Evolutionary conservation across 2,113 vertebrate genomes (phyloP).

Genomic region (Prunella fulvescens): DNA sequence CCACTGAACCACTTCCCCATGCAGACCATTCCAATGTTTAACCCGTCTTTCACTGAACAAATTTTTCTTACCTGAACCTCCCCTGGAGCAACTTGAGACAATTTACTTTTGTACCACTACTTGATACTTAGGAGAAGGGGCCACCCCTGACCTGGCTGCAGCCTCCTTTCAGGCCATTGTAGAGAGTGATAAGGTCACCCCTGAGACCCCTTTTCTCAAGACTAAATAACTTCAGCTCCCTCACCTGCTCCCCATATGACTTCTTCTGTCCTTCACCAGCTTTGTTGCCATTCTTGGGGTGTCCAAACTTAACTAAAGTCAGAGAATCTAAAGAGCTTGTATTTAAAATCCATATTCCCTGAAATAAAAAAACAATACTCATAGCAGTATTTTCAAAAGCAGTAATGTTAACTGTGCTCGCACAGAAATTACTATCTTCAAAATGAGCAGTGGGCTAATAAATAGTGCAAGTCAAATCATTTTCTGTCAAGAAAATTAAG

Average conservation of each 20-base stretch:
- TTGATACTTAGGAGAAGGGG: not conserved
- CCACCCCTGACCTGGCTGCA: rapidly evolving
- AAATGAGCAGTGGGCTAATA: not conserved
- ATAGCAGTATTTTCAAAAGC: not conserved
- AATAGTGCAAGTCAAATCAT: not conserved
- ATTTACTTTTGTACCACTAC: not conserved
- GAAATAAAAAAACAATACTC: not conserved
- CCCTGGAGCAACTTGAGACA: not conserved
- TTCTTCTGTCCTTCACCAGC: not conserved
- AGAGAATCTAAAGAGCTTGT: not conserved
- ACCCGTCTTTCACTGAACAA: not conserved
- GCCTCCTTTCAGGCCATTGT: not conserved
- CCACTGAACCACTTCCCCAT: not conserved
- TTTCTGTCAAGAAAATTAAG: not conserved
- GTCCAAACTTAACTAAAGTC: not conserved
- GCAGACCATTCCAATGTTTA: not conserved
- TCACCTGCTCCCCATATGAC: rapidly evolving
- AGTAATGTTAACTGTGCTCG: not conserved
- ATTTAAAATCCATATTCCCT: not conserved
- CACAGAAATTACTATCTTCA: not conserved
- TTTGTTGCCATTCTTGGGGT: not conserved
- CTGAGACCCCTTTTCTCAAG: not conserved
- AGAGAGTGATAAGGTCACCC: too few species aligned
- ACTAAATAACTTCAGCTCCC: not conserved
- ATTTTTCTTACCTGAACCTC: not conserved